Percentiles rank a stretch among this genome's conserved stretches.
Conservation (phyloP, 2,797 vertebrate genomes). For the Poecilia wingei region DNA sequence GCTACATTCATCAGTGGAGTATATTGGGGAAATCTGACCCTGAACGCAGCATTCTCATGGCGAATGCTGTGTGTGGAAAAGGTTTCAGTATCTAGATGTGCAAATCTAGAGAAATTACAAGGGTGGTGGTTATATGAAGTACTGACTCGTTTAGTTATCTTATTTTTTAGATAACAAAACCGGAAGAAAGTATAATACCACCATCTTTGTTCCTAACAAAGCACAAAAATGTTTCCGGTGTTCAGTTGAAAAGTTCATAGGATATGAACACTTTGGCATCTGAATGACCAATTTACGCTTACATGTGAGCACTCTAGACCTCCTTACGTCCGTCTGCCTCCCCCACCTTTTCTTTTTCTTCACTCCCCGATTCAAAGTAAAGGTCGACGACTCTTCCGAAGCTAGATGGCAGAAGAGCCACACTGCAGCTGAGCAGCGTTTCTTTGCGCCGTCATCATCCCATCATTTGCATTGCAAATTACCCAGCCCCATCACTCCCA, state of each 20-base stretch:
- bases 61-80: background rate
- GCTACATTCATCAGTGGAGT: too few relatives aligned
- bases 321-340: slow-evolving; percentile 21
- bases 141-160: background rate
- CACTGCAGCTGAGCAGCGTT: slow-evolving; percentile 65
- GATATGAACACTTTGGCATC: background rate
- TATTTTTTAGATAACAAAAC: background rate
- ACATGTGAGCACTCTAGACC: slow-evolving; percentile 36
- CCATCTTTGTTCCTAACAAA: background rate
- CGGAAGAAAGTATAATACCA: background rate
- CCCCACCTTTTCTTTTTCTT: background rate
- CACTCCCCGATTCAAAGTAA: slow-evolving; percentile 28
- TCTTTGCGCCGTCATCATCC: slow-evolving; percentile 67
- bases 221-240: background rate
- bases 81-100: background rate
- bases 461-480: slow-evolving; percentile 75
- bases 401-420: slow-evolving; percentile 85
- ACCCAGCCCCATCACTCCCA: slow-evolving; percentile 63
- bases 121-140: background rate
- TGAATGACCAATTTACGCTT: slow-evolving; percentile 19
- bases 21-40: background rate
- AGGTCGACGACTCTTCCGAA: slow-evolving; percentile 71
- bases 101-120: background rate
- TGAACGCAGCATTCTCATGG: background rate
- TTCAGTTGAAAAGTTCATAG: background rate